Evolutionary conservation across 2,888 invertebrate genomes (phyloP), one percentile per base, ranked within the genome.

Genomic region (Drosophila picticornis): DNA sequence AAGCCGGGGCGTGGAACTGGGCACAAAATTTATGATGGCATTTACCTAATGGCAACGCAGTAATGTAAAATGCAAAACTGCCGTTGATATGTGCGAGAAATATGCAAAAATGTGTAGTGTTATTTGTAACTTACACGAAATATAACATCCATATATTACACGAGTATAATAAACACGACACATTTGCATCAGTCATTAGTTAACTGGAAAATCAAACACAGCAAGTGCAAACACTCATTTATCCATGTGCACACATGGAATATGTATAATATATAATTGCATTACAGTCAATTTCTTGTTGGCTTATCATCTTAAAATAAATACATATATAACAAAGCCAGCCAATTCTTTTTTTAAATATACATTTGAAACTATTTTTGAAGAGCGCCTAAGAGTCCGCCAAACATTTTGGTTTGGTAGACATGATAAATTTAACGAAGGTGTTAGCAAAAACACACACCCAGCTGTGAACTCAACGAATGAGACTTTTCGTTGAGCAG

Each of bases 101-200:
- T 71, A 78, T 80, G 78, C 65, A 75, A 74, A 84, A 82, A 84
- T 84, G 36, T 77, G 79, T 81, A 81, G 88, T 88, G 84, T 84
- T 87, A 81, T 75, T 85, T 72, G 88, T 82, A 83, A 80, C 73
- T 85, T 72, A 85, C 84, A 85, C 86, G 84, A 80, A 85, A 75
- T 86, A 75, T 75, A 83, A 75, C 86, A 83, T 69, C 7, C 38
- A 38, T 38, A 31, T 16, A 72, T 72, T 56, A 59, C 29, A 63
- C 60, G 66, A 60, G 52, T 16, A 50, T 59, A 58, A 53, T 53
- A 11, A 59, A 38, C 38, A 13, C 55, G 29, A 9, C 38, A 56
- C 55, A 38, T 63, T 57, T 43, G 63, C 59, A 50, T 46, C 36
- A 56, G 57, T 73, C 32, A 57, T 61, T 56, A 34, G 57, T 66